phyloP scores from a whole-genome alignment of 2,113 vertebrate genomes.

The Sylvia atricapilla region DNA sequence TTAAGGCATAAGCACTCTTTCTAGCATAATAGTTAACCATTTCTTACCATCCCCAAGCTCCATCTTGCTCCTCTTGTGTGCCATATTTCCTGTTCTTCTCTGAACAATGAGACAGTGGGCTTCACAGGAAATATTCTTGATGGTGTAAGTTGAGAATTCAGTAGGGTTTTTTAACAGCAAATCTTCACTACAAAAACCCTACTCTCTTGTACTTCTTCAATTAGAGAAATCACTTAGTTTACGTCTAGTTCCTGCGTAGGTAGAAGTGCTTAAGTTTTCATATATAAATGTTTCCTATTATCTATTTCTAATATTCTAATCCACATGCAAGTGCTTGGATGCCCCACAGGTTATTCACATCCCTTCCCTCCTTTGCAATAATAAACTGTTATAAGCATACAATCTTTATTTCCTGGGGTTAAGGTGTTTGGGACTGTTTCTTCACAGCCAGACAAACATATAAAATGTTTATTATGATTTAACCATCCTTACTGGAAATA shows the following conservation, averaged over 20 bases:
- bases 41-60: rapidly evolving
- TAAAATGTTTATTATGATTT: not conserved
- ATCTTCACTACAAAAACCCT: not conserved
- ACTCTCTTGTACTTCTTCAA: not conserved
- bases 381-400: not conserved
- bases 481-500: not conserved
- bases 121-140: not conserved
- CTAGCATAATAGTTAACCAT: not conserved
- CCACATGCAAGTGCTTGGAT: rapidly evolving
- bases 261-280: not conserved
- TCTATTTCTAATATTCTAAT: not conserved
- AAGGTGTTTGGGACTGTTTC: not conserved
- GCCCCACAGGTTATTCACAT: not conserved
- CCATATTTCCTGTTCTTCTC: not conserved
- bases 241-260: not conserved
- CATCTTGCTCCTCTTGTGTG: not conserved
- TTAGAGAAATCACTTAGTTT: not conserved
- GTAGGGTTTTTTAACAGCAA: not conserved
- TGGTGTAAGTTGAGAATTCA: not conserved
- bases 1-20: rapidly evolving
- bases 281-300: not conserved
- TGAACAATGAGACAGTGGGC: not conserved
- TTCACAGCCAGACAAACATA: not conserved
- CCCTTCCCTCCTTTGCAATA: not conserved
- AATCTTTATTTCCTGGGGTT: not conserved